phyloP scores from a whole-genome alignment of 2,797 vertebrate species.

The Mormyrus hasselquistii region DNA sequence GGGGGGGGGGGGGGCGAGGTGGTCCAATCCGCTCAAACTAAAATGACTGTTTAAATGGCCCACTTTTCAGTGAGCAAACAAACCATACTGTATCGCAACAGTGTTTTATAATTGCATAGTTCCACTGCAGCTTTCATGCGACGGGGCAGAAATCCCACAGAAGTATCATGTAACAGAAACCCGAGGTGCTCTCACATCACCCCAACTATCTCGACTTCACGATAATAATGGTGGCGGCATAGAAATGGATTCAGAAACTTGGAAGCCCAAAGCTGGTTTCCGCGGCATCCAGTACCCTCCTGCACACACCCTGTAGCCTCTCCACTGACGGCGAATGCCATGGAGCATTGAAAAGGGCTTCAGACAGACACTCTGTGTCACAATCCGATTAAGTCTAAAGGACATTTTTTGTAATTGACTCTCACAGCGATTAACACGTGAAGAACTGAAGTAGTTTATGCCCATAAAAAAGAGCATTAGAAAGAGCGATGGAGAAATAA shows the following conservation, averaged over 20 bases:
- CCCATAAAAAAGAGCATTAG: constrained; percentile 35
- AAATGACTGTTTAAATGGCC: not conserved
- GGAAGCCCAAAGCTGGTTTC: not conserved
- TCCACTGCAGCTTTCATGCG: not conserved
- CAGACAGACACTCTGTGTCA: constrained; percentile 26
- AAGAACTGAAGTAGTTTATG: constrained; percentile 31
- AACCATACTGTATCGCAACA: not conserved
- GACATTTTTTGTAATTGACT: constrained; percentile 29
- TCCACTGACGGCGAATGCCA: constrained; percentile 14
- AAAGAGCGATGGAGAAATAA: constrained; percentile 18
- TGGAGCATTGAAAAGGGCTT: constrained; percentile 20
- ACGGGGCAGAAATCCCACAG: not conserved
- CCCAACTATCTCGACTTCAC: not conserved
- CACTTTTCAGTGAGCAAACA: not conserved
- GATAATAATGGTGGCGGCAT: not conserved
- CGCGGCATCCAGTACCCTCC: constrained; percentile 3
- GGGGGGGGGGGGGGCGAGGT: too few relatives aligned
- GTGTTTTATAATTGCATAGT: not conserved
- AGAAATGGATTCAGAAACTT: constrained; percentile 6
- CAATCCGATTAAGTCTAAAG: constrained; percentile 22
- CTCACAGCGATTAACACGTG: constrained; percentile 28
- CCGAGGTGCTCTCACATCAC: not conserved
- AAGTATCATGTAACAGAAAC: not conserved
- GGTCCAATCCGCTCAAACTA: not conserved
- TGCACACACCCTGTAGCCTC: constrained; percentile 17